Percentiles rank a stretch among this genome's conserved stretches.
phyloP scores from a whole-genome alignment of 2,797 vertebrate genomes.

The Acanthurus lineatus region DNA sequence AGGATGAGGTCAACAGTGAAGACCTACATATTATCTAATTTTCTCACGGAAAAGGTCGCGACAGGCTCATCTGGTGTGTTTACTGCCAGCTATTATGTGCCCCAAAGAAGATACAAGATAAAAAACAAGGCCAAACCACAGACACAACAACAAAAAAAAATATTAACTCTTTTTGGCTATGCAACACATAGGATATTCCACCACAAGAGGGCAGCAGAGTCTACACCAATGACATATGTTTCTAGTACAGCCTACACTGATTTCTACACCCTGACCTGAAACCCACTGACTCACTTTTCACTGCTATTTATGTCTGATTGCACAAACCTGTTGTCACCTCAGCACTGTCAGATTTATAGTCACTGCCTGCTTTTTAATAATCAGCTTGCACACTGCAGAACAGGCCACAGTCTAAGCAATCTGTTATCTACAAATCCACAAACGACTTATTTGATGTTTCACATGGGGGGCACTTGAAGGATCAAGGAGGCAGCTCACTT shows the following conservation, averaged over 20 bases:
- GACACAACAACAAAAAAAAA: not conserved
- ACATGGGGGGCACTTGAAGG: not conserved
- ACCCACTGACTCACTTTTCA: slow-evolving; percentile 37
- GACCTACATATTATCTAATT: slow-evolving; percentile 25
- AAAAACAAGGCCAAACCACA: not conserved
- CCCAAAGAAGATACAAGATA: slow-evolving; percentile 13
- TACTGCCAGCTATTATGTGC: slow-evolving; percentile 1
- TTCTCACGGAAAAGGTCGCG: slow-evolving; percentile 42
- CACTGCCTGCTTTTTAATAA: not conserved
- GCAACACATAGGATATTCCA: not conserved
- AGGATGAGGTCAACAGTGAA: slow-evolving; percentile 55
- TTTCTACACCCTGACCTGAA: slow-evolving; percentile 28
- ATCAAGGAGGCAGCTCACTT: slow-evolving; percentile 33
- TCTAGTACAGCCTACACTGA: not conserved
- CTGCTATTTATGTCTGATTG: slow-evolving; percentile 20
- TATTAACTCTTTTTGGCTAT: not conserved
- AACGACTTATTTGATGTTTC: slow-evolving; percentile 12
- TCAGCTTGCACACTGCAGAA: slow-evolving; percentile 20
- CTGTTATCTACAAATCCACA: slow-evolving; percentile 29
- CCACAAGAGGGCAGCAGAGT: slow-evolving; percentile 77
- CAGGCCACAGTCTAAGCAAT: slow-evolving; percentile 2
- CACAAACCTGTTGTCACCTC: slow-evolving; percentile 24
- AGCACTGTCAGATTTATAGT: slow-evolving; percentile 21
- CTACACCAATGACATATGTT: slow-evolving; percentile 18
- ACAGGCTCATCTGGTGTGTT: slow-evolving; percentile 27